phyloP scores from a whole-genome alignment of 2,113 vertebrate species.

The Mellivora capensis region DNA sequence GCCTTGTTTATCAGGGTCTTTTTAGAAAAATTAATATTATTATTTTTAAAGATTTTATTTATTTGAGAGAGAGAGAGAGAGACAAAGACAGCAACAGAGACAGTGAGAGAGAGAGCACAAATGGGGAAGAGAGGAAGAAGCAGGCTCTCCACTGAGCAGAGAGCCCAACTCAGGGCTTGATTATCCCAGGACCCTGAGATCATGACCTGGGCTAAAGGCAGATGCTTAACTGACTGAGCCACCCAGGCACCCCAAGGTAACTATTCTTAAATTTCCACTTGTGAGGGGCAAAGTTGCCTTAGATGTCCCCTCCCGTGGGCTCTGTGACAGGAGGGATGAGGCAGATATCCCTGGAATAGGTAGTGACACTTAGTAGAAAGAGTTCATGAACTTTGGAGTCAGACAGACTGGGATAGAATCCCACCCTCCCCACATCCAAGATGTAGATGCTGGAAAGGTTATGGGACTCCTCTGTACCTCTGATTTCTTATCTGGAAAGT shows the following conservation, averaged over 20 bases:
- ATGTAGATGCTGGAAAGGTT: background rate
- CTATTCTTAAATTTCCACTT: background rate
- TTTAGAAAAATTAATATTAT: background rate
- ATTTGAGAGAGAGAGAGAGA: background rate
- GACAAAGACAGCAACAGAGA: background rate
- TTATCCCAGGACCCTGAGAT: background rate
- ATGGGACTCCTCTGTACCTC: background rate
- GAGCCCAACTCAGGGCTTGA: background rate
- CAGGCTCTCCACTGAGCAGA: background rate
- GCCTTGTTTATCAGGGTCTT: background rate
- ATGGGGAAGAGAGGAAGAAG: background rate
- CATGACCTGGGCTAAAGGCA: background rate
- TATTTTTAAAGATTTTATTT: background rate
- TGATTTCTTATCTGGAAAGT: background rate
- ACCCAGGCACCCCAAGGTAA: background rate
- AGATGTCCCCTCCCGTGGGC: background rate
- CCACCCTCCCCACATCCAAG: background rate
- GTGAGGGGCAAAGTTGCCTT: background rate
- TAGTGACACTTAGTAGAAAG: background rate
- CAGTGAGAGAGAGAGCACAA: background rate
- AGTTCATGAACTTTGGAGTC: background rate
- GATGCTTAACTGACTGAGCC: background rate
- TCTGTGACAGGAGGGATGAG: background rate
- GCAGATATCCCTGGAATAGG: background rate
- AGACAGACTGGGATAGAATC: background rate